Evolutionary conservation across 2,113 vertebrate species (phyloP), one percentile per base, ranked within the genome.

Genomic region (Patagioenas fasciata): DNA sequence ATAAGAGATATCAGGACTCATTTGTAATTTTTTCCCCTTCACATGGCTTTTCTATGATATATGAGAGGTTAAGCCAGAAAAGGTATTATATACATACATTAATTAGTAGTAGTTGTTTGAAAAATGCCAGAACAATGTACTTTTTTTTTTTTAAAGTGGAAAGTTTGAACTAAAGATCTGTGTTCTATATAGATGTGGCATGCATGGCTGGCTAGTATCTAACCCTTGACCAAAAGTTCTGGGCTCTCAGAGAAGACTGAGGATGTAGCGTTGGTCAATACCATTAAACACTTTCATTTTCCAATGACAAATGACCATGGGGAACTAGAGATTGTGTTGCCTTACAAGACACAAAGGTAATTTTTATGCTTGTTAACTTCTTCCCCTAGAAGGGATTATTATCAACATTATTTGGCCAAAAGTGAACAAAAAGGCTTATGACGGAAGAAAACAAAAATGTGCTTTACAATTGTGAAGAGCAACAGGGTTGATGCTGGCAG

Each of bases 321-420:
- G 81, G 91, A 95, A 32, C 84, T 74, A 80, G 94, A 91, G 94
- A 89, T 92, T 74, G 40, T 84, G 77, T 91, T 95, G 83, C 57
- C 72, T 93, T 94, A 86, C 92, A 91, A 91, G 81, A 86, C 78
- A 88, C 86, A 94, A 89, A 95, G 79, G 94, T 94, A 75, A 94
- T 91, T 95, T 95, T 95, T 93, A 80, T 90, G 69, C 86, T 93
- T 93, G 62, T 44, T 95, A 92, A 85, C 48, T 61, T 65, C 42
- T 88, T 93, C 92, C 85, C 89, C 87, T 95, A 65, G 86, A 93
- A 96, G 56, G 94, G 80, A 92, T 91, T 96, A 94, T 91, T 84
- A 91, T 93, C 88, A 89, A 50, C 66, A 34, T 95, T 90, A 95
- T 88, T 95, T 96, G 93, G 56, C 80, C 91, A 89, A 94, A 36